Conservation (phyloP, 1,140 invertebrate species). For the Drosophila bocki region DNA sequence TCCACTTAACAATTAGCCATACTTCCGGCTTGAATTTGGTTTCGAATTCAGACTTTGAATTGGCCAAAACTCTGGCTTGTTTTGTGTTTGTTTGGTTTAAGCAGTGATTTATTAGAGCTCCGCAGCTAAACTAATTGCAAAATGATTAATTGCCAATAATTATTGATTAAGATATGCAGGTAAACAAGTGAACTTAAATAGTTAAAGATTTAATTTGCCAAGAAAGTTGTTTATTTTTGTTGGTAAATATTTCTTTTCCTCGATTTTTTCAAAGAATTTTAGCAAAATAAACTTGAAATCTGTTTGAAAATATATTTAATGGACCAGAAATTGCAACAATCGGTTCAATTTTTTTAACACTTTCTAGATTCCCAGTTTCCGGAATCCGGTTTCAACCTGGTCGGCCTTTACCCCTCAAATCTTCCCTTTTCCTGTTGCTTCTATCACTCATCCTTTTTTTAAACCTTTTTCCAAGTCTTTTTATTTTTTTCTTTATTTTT, state of each 20-base stretch:
- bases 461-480: background rate
- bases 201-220: background rate
- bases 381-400: constrained; percentile 13
- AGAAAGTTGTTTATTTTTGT: background rate
- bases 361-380: background rate
- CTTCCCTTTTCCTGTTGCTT: background rate
- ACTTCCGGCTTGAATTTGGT: constrained; percentile 2
- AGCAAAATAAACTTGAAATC: background rate
- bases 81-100: background rate
- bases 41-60: background rate
- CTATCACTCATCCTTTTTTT: background rate
- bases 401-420: background rate
- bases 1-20: constrained; percentile 12
- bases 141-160: constrained; percentile 29
- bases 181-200: background rate
- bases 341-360: constrained; percentile 21
- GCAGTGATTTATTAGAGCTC: constrained; percentile 27
- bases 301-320: background rate
- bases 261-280: background rate
- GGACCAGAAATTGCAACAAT: constrained; percentile 10
- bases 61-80: background rate
- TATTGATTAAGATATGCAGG: constrained; percentile 33
- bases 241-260: background rate
- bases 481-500: background rate
- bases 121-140: constrained; percentile 7